Conservation (phyloP, 2,797 vertebrate genomes). For the Anniella stebbinsi region DNA sequence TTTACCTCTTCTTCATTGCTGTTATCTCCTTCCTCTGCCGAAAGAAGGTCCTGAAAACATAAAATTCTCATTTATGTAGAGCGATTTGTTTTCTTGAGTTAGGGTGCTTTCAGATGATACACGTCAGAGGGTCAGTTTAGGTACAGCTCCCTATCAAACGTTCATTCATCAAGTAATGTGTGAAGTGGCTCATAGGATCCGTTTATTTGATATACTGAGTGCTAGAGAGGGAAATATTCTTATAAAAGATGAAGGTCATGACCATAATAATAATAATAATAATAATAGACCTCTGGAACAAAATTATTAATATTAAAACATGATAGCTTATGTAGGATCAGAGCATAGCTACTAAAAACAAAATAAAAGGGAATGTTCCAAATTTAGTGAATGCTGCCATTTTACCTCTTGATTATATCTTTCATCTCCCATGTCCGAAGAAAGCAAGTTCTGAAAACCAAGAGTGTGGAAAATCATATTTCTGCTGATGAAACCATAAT, state of each 20-base stretch:
- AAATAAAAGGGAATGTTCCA: not conserved
- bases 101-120: no score
- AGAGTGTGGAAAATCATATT: not conserved
- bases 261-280: not conserved
- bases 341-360: not conserved
- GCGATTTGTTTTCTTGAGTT: no score
- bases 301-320: not conserved
- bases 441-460: not conserved
- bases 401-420: not conserved
- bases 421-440: not conserved
- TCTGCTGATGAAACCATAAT: not conserved
- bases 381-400: not conserved
- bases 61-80: no score
- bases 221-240: no score
- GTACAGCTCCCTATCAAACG: no score
- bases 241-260: not conserved
- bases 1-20: not conserved
- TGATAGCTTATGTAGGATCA: not conserved
- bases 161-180: not conserved
- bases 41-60: not conserved
- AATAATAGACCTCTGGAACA: not conserved
- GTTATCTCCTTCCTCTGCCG: no score
- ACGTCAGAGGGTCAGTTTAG: no score
- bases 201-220: not conserved
- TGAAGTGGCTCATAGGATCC: not conserved